A percentile compares a stretch with the other conserved stretches of the same genome.
These are phyloP conservation scores for Agriopis leucophaearia DNA, from an alignment of 2,888 invertebrate genomes.

Conservation along the genomic window DNA sequence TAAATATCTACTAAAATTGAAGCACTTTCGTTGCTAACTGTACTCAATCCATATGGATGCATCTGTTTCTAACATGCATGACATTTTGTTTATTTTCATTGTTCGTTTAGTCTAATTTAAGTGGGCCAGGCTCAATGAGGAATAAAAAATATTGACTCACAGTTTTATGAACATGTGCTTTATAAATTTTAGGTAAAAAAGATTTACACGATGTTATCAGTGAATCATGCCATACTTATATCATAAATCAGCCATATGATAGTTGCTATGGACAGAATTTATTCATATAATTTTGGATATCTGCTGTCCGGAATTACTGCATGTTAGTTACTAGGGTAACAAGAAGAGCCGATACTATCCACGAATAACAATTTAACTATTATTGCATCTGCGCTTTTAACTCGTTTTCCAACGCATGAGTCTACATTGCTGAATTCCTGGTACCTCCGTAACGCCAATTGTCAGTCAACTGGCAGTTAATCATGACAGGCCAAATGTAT, in stretches of 20 bases:
- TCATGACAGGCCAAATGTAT: too few species aligned
- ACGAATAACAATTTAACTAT: too few species aligned
- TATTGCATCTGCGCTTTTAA: too few species aligned
- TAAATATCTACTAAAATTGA: slow-evolving; percentile 7
- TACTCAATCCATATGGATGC: slow-evolving; percentile 38
- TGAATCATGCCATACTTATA: slow-evolving; percentile 8
- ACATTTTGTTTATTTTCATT: slow-evolving; percentile 42
- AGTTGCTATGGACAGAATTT: background rate
- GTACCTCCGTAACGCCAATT: too few species aligned
- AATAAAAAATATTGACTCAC: slow-evolving; percentile 36
- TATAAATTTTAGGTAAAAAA: slow-evolving; percentile 7
- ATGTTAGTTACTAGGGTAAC: too few species aligned
- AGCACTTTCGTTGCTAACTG: slow-evolving; percentile 21
- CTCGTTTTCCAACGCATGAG: too few species aligned
- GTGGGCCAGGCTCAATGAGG: slow-evolving; percentile 23
- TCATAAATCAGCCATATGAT: slow-evolving; percentile 3
- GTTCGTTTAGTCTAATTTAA: slow-evolving; percentile 33
- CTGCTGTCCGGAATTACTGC: background rate
- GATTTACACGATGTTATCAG: slow-evolving; percentile 7
- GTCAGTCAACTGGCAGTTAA: too few species aligned
- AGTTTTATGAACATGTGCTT: slow-evolving; percentile 24
- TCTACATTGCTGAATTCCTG: too few species aligned
- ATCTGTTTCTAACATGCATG: slow-evolving; percentile 34
- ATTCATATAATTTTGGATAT: background rate
- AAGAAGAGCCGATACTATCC: too few species aligned